Evolutionary conservation across 1,140 invertebrate genomes (phyloP).

Genomic region (Saccostrea glomerata): DNA sequence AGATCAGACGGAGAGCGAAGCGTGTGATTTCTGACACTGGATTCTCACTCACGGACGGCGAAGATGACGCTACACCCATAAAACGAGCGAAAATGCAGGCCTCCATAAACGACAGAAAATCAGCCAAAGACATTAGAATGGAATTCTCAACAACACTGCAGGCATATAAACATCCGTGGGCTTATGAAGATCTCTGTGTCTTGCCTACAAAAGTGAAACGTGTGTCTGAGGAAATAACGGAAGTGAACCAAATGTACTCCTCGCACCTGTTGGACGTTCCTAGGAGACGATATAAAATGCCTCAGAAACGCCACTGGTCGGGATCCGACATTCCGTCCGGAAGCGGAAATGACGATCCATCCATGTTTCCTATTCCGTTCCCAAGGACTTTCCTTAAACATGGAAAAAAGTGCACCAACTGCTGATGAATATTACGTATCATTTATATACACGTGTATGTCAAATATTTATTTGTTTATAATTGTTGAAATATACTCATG

Average conservation of each 20-base stretch:
- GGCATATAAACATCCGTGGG: not conserved
- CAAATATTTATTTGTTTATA: not conserved
- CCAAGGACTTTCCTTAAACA: constrained; percentile 30
- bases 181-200: not conserved
- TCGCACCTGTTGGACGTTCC: not conserved
- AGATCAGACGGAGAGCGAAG: constrained; percentile 18
- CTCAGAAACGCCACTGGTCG: not conserved
- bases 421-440: too few relatives aligned
- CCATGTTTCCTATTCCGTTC: not conserved
- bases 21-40: constrained; percentile 14
- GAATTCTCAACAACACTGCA: too few relatives aligned
- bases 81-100: not conserved
- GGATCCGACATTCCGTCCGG: constrained; percentile 23
- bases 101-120: not conserved
- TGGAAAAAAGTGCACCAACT: constrained; percentile 23
- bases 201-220: not conserved
- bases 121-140: not conserved
- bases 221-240: not conserved
- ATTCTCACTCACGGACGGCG: not conserved
- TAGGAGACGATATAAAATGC: not conserved
- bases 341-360: too few relatives aligned
- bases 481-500: not conserved
- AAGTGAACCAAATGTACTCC: not conserved
- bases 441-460: too few relatives aligned
- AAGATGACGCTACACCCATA: not conserved